Base-by-base conservation (phyloP, 2,888 invertebrate species). In the Lochmaea capreae region DNA sequence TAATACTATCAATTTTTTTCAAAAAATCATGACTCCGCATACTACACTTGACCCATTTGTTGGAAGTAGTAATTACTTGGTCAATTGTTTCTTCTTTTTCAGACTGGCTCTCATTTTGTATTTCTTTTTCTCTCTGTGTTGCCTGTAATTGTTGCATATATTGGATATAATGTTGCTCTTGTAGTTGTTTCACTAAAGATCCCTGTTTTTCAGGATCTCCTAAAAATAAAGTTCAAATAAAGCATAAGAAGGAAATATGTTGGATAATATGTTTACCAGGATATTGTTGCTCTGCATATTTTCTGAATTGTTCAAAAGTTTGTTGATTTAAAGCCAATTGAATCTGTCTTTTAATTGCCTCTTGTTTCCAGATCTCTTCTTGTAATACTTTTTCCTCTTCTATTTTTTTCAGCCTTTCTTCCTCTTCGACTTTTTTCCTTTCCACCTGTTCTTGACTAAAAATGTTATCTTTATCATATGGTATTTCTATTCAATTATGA, bases 131-230 rank as follows among this genome's bases (percentile, higher is more conserved):
- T 76, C 83, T 81, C 76, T 83, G 84, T 86, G 90, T 85, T 87
- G 90, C 83, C 89, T 91, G 86, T 54, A 98, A 89, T 86, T 99
- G 99, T 83, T 98, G 96, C 92, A 99, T 97, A 87, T 99, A 99
- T 85, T 99, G 98, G 85, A 98, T 97, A 86, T 98, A 99, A 87
- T 99, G 99, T 84, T 99, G 98, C 82, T 98, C 98, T 88, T 99
- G 99, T 62, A 99, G 89, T 85, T 99, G 98, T 71, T 94, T 90
- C 73, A 99, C 96, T 39, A 99, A 89, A 58, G 96, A 92, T 0
- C 95, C 97, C 90, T 99, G 99, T 89, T 98, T 93, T 81, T 95
- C 95, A 1, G 93, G 93, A 86, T 94, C 94, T 2, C 92, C 86
- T 84, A 68, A 16, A 73, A 59, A 68, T 43, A 22, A 11, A 16